A percentile compares a stretch with the other conserved stretches of the same genome.
Evolutionary conservation across 2,888 invertebrate genomes (phyloP).

Genomic region (Sycophila texana): DNA sequence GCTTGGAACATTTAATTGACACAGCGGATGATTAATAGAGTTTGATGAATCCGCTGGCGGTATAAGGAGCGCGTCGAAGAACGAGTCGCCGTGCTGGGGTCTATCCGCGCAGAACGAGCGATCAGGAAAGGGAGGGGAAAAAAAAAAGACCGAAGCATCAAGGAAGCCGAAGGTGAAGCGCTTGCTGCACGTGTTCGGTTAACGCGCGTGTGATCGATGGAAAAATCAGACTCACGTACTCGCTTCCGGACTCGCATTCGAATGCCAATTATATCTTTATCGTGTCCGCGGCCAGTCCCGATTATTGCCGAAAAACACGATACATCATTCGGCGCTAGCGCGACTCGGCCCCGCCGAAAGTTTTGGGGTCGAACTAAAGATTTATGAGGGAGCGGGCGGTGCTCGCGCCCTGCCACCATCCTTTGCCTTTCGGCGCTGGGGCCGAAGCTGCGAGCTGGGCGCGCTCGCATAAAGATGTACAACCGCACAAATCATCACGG

Average conservation of each 20-base stretch:
- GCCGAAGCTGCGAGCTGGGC: background rate
- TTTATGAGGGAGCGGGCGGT: slow-evolving; percentile 59
- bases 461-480: slow-evolving; percentile 39
- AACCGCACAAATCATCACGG: slow-evolving; percentile 56
- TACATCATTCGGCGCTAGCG: slow-evolving; percentile 62
- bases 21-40: slow-evolving; percentile 33
- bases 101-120: background rate
- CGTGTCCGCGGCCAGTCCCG: slow-evolving; percentile 53
- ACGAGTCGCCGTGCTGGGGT: background rate
- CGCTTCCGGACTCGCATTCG: slow-evolving; percentile 36
- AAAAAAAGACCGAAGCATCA: background rate
- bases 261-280: slow-evolving; percentile 66
- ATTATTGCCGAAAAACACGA: slow-evolving; percentile 54
- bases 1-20: slow-evolving; percentile 12
- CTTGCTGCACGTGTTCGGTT: background rate
- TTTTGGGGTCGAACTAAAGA: slow-evolving; percentile 62
- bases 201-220: slow-evolving; percentile 38
- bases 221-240: background rate
- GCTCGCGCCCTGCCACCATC: background rate
- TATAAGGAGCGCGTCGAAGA: background rate
- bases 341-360: slow-evolving; percentile 55
- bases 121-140: background rate
- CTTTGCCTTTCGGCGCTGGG: background rate
- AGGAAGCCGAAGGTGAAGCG: background rate
- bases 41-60: background rate